Percentiles rank a stretch among this genome's conserved stretches.
Conservation (phyloP, 2,888 invertebrate genomes). For the Xylocampa areola region DNA sequence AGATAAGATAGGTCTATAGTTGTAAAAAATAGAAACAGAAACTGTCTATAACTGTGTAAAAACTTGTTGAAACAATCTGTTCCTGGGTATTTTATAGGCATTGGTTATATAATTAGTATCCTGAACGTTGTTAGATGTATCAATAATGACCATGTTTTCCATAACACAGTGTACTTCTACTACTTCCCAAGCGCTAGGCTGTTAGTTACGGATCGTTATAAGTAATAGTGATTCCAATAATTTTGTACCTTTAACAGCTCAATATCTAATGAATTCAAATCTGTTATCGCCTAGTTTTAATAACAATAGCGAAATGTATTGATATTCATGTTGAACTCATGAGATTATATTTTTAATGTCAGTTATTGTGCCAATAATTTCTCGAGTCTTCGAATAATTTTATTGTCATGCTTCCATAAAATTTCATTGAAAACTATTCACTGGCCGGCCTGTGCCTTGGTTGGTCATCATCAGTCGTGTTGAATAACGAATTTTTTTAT, state of each 20-base stretch:
- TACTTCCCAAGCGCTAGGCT: constrained; percentile 76
- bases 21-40: constrained; percentile 33
- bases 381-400: constrained; percentile 45
- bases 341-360: constrained; percentile 50
- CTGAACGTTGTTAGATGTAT: constrained; percentile 14
- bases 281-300: constrained; percentile 72
- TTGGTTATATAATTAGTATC: constrained; percentile 18
- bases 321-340: constrained; percentile 44
- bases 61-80: constrained; percentile 36
- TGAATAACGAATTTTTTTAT: constrained; percentile 30
- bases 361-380: constrained; percentile 58
- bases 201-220: constrained; percentile 75
- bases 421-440: constrained; percentile 30
- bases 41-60: constrained; percentile 35
- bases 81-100: constrained; percentile 24
- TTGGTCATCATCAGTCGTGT: constrained; percentile 24
- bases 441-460: constrained; percentile 27
- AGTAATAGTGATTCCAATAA: constrained; percentile 78
- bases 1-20: constrained; percentile 39
- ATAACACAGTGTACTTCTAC: constrained; percentile 59
- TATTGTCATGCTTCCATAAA: constrained; percentile 37
- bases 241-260: constrained; percentile 84
- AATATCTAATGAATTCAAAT: constrained; percentile 72
- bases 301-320: constrained; percentile 59
- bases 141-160: constrained; percentile 22